A percentile compares a stretch with the other conserved stretches of the same genome.
These are phyloP conservation scores for Oreochromis aureus DNA, from an alignment of 2,113 vertebrate genomes.

Conservation along the genomic window DNA sequence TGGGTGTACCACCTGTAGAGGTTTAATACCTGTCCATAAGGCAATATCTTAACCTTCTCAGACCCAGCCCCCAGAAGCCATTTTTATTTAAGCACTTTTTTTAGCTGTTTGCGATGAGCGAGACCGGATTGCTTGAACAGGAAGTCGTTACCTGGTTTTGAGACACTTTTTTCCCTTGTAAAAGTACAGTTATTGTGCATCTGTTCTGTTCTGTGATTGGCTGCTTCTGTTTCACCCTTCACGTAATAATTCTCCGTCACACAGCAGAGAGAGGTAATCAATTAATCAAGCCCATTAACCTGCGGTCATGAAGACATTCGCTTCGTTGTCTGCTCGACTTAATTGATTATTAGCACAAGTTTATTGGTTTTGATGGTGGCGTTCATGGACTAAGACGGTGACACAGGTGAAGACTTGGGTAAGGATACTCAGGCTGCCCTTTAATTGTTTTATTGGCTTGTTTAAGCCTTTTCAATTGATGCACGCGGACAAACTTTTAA, in stretches of 20 bases:
- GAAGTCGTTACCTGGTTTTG: not conserved
- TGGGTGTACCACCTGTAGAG: too few relatives aligned
- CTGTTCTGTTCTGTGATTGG: constrained; percentile 43
- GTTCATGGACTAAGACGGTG: constrained; percentile 58
- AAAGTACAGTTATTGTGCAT: not conserved
- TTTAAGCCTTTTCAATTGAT: not conserved
- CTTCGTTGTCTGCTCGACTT: not conserved
- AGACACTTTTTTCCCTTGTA: not conserved
- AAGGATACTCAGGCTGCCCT: constrained; percentile 14
- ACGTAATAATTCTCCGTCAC: constrained; percentile 24
- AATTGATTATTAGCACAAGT: constrained; percentile 54
- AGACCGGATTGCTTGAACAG: not conserved
- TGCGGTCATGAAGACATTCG: not conserved
- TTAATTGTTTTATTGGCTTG: constrained; percentile 31
- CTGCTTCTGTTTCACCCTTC: not conserved
- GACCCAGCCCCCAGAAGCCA: not conserved
- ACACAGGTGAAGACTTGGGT: constrained; percentile 58
- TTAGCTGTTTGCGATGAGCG: not conserved
- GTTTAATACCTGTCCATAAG: too few relatives aligned
- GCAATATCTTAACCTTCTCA: not conserved
- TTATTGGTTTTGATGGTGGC: constrained; percentile 40
- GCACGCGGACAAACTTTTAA: too few relatives aligned
- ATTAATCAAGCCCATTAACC: constrained; percentile 52
- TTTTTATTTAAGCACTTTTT: not conserved
- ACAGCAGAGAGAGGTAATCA: constrained; percentile 10